Evolutionary conservation across 2,888 invertebrate genomes (phyloP).

Genomic region (Lacanobia oleracea): DNA sequence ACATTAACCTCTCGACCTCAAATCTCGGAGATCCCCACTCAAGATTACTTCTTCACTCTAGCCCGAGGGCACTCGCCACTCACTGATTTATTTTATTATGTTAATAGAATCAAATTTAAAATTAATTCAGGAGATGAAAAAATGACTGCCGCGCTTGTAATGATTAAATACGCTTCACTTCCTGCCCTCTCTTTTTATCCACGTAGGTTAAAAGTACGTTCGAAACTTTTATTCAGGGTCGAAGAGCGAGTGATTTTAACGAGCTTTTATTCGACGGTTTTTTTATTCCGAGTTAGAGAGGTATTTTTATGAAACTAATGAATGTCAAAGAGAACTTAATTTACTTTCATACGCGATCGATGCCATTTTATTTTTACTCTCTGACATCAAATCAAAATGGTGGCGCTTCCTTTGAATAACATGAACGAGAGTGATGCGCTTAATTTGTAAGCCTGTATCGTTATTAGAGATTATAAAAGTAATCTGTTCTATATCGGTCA

Average conservation of each 20-base stretch:
- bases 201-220: conserved; percentile 75
- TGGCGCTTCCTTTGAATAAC: conserved; percentile 51
- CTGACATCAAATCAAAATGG: conserved; percentile 45
- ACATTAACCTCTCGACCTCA: conserved; percentile 76
- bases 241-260: conserved; percentile 86
- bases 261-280: conserved; percentile 83
- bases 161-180: conserved; percentile 83
- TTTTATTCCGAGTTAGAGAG: conserved; percentile 73
- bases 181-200: conserved; percentile 73
- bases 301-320: conserved; percentile 85
- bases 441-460: conserved; percentile 31
- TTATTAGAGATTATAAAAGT: conserved; percentile 45
- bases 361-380: conserved; percentile 58
- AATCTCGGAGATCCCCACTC: conserved; percentile 73
- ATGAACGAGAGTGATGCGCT: conserved; percentile 20
- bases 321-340: conserved; percentile 84
- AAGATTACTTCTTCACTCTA: conserved; percentile 72
- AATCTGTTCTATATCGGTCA: conserved; percentile 30
- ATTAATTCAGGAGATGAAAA: conserved; percentile 82
- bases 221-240: conserved; percentile 83
- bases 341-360: conserved; percentile 72
- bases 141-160: conserved; percentile 80
- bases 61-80: conserved; percentile 69
- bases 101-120: conserved; percentile 83
- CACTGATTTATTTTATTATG: conserved; percentile 82